Conservation (phyloP, 2,797 vertebrate species). For the Anniella stebbinsi region DNA sequence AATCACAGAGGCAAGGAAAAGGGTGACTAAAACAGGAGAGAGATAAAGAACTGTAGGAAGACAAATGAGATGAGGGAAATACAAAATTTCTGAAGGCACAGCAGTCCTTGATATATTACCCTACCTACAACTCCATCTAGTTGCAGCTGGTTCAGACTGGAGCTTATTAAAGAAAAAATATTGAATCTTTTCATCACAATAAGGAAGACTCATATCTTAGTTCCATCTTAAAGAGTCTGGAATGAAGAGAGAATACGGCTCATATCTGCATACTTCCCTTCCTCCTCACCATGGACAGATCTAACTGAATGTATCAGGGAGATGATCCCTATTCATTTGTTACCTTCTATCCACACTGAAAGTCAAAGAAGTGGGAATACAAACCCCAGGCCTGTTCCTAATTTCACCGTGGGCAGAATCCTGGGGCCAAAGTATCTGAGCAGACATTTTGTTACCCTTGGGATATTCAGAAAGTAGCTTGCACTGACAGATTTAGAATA, state of each 20-base stretch:
- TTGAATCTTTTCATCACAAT: conserved; percentile 13
- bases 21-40: not conserved
- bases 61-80: not conserved
- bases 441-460: not conserved
- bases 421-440: not conserved
- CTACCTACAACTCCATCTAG: not conserved
- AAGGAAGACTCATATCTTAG: not conserved
- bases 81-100: not conserved
- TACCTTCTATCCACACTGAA: not conserved
- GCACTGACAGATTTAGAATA: not conserved
- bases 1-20: not conserved
- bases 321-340: not conserved
- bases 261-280: not conserved
- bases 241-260: not conserved
- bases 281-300: not conserved
- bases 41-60: not conserved
- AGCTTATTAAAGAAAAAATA: not conserved
- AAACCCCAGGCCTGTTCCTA: not conserved
- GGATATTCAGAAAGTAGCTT: conserved; percentile 1
- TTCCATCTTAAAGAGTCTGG: not conserved
- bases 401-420: not conserved
- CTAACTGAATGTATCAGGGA: not conserved
- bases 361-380: not conserved
- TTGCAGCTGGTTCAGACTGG: not conserved
- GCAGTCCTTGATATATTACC: not conserved